These are phyloP conservation scores for Ophion obscuratus DNA, from an alignment of 2,888 invertebrate species.

Conservation along the genomic window DNA sequence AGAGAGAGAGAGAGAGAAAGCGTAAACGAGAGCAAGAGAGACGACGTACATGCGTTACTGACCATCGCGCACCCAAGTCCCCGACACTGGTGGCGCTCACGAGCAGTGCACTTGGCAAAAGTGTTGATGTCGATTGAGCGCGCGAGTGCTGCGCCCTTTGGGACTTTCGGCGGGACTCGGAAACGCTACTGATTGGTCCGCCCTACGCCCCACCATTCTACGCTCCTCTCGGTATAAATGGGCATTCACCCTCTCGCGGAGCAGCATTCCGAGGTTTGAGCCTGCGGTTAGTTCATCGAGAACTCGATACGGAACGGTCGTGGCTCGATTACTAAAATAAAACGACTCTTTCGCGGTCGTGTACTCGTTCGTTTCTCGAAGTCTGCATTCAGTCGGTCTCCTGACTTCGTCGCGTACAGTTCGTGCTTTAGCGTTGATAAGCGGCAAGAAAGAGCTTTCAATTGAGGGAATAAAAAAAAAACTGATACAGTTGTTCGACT, in stretches of 20 bases:
- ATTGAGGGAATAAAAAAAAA: not conserved
- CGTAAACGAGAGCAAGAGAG: not conserved
- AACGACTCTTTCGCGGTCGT: conserved; percentile 19
- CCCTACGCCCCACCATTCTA: conserved; percentile 70
- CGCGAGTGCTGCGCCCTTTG: conserved; percentile 66
- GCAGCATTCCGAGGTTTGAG: conserved; percentile 68
- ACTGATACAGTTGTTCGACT: not conserved
- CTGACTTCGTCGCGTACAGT: not conserved
- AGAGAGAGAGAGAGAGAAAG: conserved; percentile 5
- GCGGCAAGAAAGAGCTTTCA: not conserved
- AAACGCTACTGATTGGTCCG: conserved; percentile 71
- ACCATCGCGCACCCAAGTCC: conserved; percentile 53
- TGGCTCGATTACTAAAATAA: conserved; percentile 41
- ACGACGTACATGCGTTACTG: conserved; percentile 51
- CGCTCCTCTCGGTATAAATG: conserved; percentile 63
- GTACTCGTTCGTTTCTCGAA: conserved; percentile 11
- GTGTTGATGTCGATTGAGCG: conserved; percentile 38
- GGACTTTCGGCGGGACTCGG: conserved; percentile 76
- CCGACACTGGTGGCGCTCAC: conserved; percentile 29
- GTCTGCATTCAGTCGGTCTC: not conserved
- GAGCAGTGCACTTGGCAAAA: conserved; percentile 45
- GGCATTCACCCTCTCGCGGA: conserved; percentile 61
- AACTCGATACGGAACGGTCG: conserved; percentile 40
- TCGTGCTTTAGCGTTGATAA: conserved; percentile 1
- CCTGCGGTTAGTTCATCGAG: conserved; percentile 53